Percentiles rank a stretch among this genome's conserved stretches.
Evolutionary conservation across 2,797 vertebrate genomes (phyloP).

Genomic region (Acropternis orthonyx): DNA sequence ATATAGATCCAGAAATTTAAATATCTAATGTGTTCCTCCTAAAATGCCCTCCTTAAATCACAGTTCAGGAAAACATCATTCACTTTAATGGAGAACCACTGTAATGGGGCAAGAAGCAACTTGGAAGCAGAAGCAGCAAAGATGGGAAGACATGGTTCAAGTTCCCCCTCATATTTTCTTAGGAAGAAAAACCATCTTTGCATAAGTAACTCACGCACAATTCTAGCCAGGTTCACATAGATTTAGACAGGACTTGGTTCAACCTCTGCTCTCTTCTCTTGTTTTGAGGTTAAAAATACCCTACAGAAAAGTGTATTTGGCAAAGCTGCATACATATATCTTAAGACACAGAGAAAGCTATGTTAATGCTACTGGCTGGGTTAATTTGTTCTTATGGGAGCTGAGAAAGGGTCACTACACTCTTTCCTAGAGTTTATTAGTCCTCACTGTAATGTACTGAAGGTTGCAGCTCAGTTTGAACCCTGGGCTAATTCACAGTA

Average conservation of each 20-base stretch:
- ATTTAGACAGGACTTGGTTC: neutral
- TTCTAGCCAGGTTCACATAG: neutral
- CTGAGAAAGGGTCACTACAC: neutral
- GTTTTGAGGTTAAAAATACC: neutral
- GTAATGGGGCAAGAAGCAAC: conserved; percentile 61
- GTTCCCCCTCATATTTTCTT: conserved; percentile 40
- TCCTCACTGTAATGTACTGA: neutral
- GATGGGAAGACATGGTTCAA: conserved; percentile 41
- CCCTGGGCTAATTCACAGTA: neutral
- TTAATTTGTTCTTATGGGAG: neutral
- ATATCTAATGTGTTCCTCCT: neutral
- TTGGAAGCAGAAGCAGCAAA: conserved; percentile 22
- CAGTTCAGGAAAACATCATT: conserved; percentile 62
- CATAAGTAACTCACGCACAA: neutral
- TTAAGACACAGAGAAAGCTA: neutral
- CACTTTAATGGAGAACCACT: conserved; percentile 55
- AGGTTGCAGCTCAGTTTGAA: neutral
- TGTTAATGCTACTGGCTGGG: neutral
- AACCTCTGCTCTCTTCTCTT: neutral
- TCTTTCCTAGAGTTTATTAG: neutral
- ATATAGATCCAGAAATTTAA: conserved; percentile 26
- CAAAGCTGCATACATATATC: neutral
- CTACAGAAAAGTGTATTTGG: neutral
- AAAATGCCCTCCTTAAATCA: conserved; percentile 43
- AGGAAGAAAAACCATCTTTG: conserved; percentile 50